phyloP scores from a whole-genome alignment of 2,797 vertebrate species.

The Apogon hyalosoma region DNA sequence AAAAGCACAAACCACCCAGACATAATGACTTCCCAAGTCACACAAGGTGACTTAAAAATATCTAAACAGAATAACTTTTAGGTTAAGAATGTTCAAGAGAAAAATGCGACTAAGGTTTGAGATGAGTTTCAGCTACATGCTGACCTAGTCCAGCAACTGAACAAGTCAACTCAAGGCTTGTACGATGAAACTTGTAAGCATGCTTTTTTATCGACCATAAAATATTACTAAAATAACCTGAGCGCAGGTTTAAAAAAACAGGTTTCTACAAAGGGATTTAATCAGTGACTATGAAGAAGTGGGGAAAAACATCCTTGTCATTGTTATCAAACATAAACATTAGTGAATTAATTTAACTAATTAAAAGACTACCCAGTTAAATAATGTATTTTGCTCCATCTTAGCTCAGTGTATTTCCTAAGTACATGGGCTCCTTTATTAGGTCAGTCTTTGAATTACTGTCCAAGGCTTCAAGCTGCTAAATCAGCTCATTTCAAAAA shows the following conservation, averaged over 20 bases:
- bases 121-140: background rate
- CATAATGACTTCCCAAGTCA: background rate
- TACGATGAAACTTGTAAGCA: background rate
- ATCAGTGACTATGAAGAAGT: background rate
- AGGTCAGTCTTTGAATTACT: conserved; percentile 15
- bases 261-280: background rate
- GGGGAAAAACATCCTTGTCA: too few species aligned
- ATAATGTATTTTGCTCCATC: too few species aligned
- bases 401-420: background rate
- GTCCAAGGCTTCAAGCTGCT: conserved; percentile 4
- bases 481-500: conserved; percentile 39
- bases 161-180: background rate
- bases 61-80: background rate
- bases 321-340: background rate
- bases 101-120: background rate
- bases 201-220: background rate
- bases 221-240: background rate
- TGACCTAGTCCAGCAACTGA: background rate
- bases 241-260: background rate
- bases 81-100: background rate
- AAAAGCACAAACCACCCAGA: conserved; percentile 3
- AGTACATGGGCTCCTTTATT: background rate
- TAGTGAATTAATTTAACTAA: background rate
- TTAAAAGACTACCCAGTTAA: background rate
- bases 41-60: background rate